Evolutionary conservation across 2,797 vertebrate genomes (phyloP), one percentile per base, ranked within the genome.

Genomic region (Girardinus metallicus): DNA sequence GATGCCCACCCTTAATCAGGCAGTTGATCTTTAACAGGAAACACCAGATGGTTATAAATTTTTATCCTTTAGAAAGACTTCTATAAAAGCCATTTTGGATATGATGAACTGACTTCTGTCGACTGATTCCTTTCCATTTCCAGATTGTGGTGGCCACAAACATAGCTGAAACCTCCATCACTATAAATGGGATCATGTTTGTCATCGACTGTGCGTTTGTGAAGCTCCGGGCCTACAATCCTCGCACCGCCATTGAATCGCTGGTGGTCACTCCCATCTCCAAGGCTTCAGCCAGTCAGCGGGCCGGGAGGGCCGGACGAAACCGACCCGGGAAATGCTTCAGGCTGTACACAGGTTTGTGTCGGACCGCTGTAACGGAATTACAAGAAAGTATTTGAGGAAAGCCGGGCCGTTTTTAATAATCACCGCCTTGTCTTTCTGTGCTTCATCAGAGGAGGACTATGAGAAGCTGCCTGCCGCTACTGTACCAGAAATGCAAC

Each of bases 201-300:
- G 98, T 99, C 77, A 98, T 99, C 2, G 98, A 99, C 90, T 99
- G 98, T 75, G 98, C 98, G 1, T 99, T 99, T 55, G 96, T 99
- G 84, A 99, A 99, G 90, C 96, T 99, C 74, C 95, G 97, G 1
- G 98, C 98, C 64, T 99, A 99, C 85, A 99, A 99, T 85, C 98
- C 99, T 4, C 92, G 87, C 80, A 97, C 97, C 0, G 97, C 97
- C 85, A 97, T 99, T 0, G 99, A 99, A 87, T 99, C 98, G 1
- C 94, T 99, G 75, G 96, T 99, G 92, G 96, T 99, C 76, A 98
- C 98, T 0, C 99, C 99, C 0, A 98, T 99, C 85, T 99, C 98
- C 66, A 98, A 99, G 89, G 99, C 99, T 0, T 99, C 99, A 0
- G 98, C 99, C 82, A 96, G 96, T 75, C 99, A 99, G 95, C 96